Percentiles rank a stretch among this genome's conserved stretches.
These are phyloP conservation scores for Thelaira solivaga DNA, from an alignment of 2,888 invertebrate species.

Conservation along the genomic window DNA sequence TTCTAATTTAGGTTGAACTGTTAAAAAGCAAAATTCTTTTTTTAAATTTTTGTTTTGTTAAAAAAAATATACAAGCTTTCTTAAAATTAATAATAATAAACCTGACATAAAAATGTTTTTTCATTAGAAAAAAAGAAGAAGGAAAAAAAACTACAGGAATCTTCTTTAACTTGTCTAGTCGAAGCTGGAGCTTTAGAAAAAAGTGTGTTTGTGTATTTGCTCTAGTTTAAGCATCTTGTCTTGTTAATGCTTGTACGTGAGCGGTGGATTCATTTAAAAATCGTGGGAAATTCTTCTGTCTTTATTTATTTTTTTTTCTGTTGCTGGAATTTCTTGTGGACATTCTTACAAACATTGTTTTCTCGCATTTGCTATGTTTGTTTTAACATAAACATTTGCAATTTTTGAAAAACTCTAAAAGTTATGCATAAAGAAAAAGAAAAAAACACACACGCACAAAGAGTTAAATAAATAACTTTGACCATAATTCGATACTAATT, in stretches of 20 bases:
- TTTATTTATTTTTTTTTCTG: constrained; percentile 22
- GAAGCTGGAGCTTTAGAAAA: no score
- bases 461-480: constrained; percentile 52
- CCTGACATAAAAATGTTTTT: constrained; percentile 5
- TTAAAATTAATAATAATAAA: constrained; percentile 21
- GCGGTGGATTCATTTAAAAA: neutral
- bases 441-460: neutral
- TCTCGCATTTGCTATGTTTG: constrained; percentile 2
- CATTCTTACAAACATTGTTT: constrained; percentile 23
- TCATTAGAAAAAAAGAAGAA: no score
- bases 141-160: neutral
- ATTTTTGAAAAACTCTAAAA: constrained; percentile 33
- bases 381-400: constrained; percentile 19
- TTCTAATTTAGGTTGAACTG: no score
- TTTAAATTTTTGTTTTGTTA: no score
- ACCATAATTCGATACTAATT: constrained; percentile 59
- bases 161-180: neutral
- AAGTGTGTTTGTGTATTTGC: neutral
- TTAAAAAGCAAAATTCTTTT: no score
- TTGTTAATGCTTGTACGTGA: neutral
- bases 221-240: constrained; percentile 2
- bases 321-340: constrained; percentile 19
- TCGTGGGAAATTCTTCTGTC: constrained; percentile 57
- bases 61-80: no score
- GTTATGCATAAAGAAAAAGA: constrained; percentile 19